Evolutionary conservation across 64 coral and sea anemone genomes (phyloP), one percentile per base, ranked within the genome.

Genomic region (Hydrozoanthus tunicans): DNA sequence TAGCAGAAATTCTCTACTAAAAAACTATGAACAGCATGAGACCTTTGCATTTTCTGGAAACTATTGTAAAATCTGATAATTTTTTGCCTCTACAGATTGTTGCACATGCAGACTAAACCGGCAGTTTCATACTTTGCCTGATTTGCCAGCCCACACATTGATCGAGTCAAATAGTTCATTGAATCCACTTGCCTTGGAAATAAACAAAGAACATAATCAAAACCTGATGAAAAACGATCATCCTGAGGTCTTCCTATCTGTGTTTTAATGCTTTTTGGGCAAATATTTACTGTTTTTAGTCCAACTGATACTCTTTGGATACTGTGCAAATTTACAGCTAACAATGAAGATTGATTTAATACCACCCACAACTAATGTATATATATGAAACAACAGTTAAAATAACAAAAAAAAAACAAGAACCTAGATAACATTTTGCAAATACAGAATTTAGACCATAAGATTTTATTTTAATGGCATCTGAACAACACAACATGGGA

Each of bases 141-240:
- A 53, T 77, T 94, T 94, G 80, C 86, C 86, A 77, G 92, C 92
- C 92, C 92, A 94, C 11, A 94, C 92, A 94, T 94, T 94, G 71
- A 94, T 94, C 53, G 92, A 94, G 69, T 94, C 92, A 94, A 94
- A 94, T 78, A 94, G 66, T 83, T 94, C 92, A 94, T 94, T 94
- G 77, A 94, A 94, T 54, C 92, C 92, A 51, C 86, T 89, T 90
- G 92, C 92, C 92, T 94, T 82, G 25, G 81, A 90, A 82, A 77
- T 74, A 88, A 88, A 88, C 84, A 88, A 73, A 88, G 57, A 88
- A 88, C 26, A 74, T 58, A 72, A 88, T 88, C 84, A 88, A 88
- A 88, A 88, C 68, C 69, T 74, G 32, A 43, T 56, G 26, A 57
- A 71, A 73, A 86, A 73, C 24, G 23, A 73, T 73, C 23, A 4